Evolutionary conservation across 2,797 vertebrate species (phyloP).

Genomic region (Mormyrops boulengeri): DNA sequence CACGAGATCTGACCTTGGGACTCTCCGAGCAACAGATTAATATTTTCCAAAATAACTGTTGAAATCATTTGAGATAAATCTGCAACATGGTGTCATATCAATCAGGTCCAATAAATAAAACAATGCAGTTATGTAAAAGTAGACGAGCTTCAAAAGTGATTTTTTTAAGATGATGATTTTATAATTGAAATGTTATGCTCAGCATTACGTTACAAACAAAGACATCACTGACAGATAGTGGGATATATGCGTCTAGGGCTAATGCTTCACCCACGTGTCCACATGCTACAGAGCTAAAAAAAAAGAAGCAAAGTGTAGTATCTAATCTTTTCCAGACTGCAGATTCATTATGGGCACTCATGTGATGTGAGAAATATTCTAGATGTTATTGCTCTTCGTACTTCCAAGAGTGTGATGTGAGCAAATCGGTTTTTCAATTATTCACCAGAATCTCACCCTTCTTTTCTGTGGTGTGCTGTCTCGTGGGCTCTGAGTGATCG

Average conservation of each 20-base stretch:
- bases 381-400: neutral
- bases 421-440: neutral
- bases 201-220: neutral
- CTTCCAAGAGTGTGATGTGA: neutral
- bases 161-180: conserved; percentile 10
- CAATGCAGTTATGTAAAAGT: neutral
- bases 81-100: neutral
- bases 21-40: neutral
- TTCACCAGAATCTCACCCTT: neutral
- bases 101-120: neutral
- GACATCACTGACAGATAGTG: neutral
- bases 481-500: neutral
- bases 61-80: conserved; percentile 6
- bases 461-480: neutral
- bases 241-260: neutral
- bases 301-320: neutral
- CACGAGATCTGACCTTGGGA: conserved; percentile 3
- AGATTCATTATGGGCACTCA: neutral
- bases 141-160: neutral
- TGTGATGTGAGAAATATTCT: neutral
- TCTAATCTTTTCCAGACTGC: neutral
- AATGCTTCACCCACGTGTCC: neutral
- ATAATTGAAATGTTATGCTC: conserved; percentile 4
- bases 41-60: conserved; percentile 3
- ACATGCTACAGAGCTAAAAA: neutral